Percentiles rank a stretch among this genome's conserved stretches.
Conservation (phyloP, 92 coral and sea anemone genomes). For the Porites rus region DNA sequence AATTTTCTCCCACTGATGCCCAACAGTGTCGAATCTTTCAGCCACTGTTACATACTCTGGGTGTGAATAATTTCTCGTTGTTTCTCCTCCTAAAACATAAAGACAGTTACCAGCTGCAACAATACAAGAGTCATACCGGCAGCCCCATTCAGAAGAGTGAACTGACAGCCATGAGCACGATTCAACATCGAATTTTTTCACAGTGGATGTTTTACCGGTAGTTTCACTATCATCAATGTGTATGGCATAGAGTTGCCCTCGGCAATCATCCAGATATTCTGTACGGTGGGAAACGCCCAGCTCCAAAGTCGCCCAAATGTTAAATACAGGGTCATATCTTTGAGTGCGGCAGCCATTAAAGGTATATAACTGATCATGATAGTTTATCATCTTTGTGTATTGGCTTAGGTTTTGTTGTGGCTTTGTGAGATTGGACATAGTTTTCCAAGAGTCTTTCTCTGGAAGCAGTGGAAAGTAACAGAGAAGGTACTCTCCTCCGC, state of each 20-base stretch:
- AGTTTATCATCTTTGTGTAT: neutral
- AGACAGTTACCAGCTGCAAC: constrained; percentile 12
- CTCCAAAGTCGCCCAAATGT: neutral
- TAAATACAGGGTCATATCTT: constrained; percentile 17
- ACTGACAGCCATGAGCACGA: neutral
- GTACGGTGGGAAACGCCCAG: neutral
- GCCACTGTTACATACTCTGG: neutral
- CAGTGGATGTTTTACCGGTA: neutral
- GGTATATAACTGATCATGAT: constrained; percentile 8
- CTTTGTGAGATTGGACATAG: neutral
- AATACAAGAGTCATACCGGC: neutral
- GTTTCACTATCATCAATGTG: neutral
- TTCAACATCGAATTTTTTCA: neutral
- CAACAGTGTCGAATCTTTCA: neutral
- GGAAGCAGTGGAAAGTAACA: constrained; percentile 21
- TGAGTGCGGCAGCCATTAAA: neutral
- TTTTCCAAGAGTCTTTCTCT: constrained; percentile 13
- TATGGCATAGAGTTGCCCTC: constrained; percentile 9
- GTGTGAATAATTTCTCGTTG: neutral
- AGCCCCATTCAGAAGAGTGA: neutral
- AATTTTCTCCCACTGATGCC: neutral
- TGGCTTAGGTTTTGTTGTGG: neutral
- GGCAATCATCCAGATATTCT: neutral
- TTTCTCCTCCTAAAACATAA: constrained; percentile 16
- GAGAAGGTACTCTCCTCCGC: constrained; percentile 25